Conservation (phyloP, 2,113 vertebrate genomes). For the Corvus moneduloides region DNA sequence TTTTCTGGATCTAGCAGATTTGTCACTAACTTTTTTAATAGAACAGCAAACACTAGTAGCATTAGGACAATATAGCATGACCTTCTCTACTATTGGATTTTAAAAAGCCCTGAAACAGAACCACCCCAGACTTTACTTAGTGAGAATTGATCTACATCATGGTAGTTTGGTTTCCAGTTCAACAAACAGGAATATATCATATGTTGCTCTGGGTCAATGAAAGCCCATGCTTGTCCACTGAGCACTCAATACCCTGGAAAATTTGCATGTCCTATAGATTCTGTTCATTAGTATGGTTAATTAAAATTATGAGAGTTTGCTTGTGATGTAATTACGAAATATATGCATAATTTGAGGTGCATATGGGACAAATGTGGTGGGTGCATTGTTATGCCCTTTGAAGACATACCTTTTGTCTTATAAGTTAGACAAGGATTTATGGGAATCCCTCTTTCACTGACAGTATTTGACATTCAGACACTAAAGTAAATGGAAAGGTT, state of each 20-base stretch:
- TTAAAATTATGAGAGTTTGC: slow-evolving; percentile 37
- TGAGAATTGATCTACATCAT: slow-evolving; percentile 63
- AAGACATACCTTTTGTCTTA: neutral
- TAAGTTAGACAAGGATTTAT: neutral
- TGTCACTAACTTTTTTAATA: neutral
- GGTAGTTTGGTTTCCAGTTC: slow-evolving; percentile 51
- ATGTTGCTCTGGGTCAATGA: slow-evolving; percentile 54
- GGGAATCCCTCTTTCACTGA: neutral
- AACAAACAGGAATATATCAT: slow-evolving; percentile 44
- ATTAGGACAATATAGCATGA: slow-evolving; percentile 52
- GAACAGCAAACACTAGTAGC: slow-evolving; percentile 27
- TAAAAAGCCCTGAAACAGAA: slow-evolving; percentile 62
- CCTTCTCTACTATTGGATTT: slow-evolving; percentile 66
- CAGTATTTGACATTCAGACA: neutral
- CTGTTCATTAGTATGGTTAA: slow-evolving; percentile 16
- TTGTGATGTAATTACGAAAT: slow-evolving; percentile 48
- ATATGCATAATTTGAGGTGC: neutral
- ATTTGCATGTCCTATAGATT: slow-evolving; percentile 43
- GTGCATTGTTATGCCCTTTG: neutral
- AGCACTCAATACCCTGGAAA: neutral
- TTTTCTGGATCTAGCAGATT: neutral
- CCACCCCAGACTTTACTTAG: slow-evolving; percentile 45
- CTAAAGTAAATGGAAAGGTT: slow-evolving; percentile 32
- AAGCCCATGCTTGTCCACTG: neutral
- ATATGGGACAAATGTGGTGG: neutral